Conservation (phyloP, 23 tunicate species). For the Phallusia fumigata region DNA sequence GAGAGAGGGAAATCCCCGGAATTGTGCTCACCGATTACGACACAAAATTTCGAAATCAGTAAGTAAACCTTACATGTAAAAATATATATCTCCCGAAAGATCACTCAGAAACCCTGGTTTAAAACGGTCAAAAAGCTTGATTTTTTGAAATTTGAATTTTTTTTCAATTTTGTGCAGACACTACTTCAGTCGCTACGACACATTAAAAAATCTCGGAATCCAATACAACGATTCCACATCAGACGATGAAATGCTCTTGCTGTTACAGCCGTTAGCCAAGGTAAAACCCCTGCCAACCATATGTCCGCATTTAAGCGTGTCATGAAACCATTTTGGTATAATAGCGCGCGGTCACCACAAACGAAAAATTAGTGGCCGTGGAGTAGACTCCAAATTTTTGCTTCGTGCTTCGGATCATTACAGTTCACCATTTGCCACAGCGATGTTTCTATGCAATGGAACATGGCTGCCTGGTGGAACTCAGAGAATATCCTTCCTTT, state of each 20-base stretch:
- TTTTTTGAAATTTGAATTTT: too few species aligned
- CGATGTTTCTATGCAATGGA: slow-evolving; percentile 1
- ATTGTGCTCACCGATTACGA: slow-evolving; percentile 75
- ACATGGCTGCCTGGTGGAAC: slow-evolving; percentile 23
- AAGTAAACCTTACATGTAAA: slow-evolving; percentile 5
- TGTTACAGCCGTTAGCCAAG: slow-evolving; percentile 48
- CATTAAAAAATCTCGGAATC: slow-evolving; percentile 54
- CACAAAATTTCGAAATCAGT: slow-evolving; percentile 46
- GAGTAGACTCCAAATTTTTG: neutral
- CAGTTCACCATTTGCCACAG: slow-evolving; percentile 31
- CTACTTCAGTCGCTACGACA: slow-evolving; percentile 77
- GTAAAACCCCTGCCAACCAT: neutral
- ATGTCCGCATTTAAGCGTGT: neutral
- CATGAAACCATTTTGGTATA: neutral
- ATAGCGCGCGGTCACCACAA: neutral
- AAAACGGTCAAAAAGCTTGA: too few species aligned
- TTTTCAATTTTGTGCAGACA: slow-evolving; percentile 35
- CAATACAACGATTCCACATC: slow-evolving; percentile 33
- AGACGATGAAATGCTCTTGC: slow-evolving; percentile 31
- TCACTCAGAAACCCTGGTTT: too few species aligned
- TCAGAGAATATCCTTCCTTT: slow-evolving; percentile 27
- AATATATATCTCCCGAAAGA: too few species aligned
- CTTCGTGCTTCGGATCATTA: slow-evolving; percentile 7
- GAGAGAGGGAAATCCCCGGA: slow-evolving; percentile 40
- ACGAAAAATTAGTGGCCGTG: neutral